Base-by-base conservation (phyloP, 1,140 invertebrate species). In the Hormaphis cornu region DNA sequence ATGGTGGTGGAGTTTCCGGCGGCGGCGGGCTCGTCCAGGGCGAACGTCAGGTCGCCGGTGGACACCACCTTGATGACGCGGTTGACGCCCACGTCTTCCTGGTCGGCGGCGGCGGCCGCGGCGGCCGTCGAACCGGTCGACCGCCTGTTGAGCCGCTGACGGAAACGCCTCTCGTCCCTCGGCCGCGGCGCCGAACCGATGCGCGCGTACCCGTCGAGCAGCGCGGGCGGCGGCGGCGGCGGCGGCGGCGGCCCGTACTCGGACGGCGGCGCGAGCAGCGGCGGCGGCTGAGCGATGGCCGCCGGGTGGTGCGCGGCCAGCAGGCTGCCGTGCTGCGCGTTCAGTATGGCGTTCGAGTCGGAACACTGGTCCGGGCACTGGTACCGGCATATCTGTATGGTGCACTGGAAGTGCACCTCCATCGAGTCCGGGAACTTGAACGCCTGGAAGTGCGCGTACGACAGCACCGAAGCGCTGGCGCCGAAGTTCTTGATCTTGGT, bases 401-500 rank as follows among this genome's bases (percentile, higher is more conserved):
- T 94, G 79, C 93, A 95, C 77, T 95, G 92, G 82, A 96, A 95
- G 76, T 95, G 93, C 0, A 96, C 92, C 77, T 95, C 92, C 92
- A 95, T 95, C 0, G 90, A 93, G 76, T 95, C 93, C 0, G 93
- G 93, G 81, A 96, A 95, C 76, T 95, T 95, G 80, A 95, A 96
- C 0, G 93, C 93, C 80, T 91, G 90, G 84, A 95, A 95, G 76
- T 95, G 91, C 0, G 93, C 91, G 74, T 94, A 95, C 0, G 91
- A 93, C 3, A 95, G 80, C 1, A 95, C 91, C 1, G 90, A 93
- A 6, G 93, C 93, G 66, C 89, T 91, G 0, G 91, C 88, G 9
- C 93, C 93, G 70, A 95, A 96, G 76, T 95, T 95, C 78, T 95
- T 95, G 71, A 96, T 95, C 75, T 96, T 95, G 0, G 91, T 93